Evolutionary conservation across 2,888 invertebrate genomes (phyloP).

Genomic region (Zhuqinia jingwanae): DNA sequence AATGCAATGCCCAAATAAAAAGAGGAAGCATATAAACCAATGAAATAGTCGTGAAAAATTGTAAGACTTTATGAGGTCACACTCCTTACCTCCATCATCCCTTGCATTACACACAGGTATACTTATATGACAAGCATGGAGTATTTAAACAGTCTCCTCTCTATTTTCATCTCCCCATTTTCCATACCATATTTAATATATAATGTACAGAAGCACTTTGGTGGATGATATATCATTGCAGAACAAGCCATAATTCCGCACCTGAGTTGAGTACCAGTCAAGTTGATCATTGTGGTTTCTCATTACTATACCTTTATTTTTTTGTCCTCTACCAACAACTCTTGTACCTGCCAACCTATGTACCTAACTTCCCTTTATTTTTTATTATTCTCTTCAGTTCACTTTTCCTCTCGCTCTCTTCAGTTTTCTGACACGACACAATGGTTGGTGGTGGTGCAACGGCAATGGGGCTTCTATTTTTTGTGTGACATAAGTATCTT

Average conservation of each 20-base stretch:
- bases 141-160: conserved; percentile 59
- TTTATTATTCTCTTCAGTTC: conserved; percentile 37
- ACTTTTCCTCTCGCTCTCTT: conserved; percentile 1
- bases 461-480: conserved; percentile 43
- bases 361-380: conserved; percentile 3
- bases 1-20: too few species aligned
- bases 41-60: too few species aligned
- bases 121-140: neutral
- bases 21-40: too few species aligned
- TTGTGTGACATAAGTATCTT: conserved; percentile 56
- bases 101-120: neutral
- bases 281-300: conserved; percentile 60
- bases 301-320: conserved; percentile 50
- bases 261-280: conserved; percentile 65
- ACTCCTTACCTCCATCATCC: neutral
- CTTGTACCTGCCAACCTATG: neutral
- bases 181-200: conserved; percentile 58
- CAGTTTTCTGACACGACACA: neutral
- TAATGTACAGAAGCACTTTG: conserved; percentile 67
- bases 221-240: conserved; percentile 65
- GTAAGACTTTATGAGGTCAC: conserved; percentile 51
- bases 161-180: neutral
- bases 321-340: neutral
- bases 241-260: conserved; percentile 66
- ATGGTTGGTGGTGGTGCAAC: conserved; percentile 3